Percentiles rank a stretch among this genome's conserved stretches.
Evolutionary conservation across 2,797 vertebrate genomes (phyloP).

Genomic region (Huso huso): DNA sequence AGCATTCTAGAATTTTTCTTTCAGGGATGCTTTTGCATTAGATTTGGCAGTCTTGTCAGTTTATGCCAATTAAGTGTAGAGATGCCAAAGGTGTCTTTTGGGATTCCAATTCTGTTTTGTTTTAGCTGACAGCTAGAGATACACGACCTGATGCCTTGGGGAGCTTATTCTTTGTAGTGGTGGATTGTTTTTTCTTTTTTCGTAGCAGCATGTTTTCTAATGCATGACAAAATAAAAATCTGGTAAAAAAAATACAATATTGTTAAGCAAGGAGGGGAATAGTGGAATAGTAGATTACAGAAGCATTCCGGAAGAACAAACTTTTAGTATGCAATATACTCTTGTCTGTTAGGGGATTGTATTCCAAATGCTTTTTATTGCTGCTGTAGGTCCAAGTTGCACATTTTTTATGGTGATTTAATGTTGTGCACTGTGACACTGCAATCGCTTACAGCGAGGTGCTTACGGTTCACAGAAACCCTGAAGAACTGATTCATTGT

Average conservation of each 20-base stretch:
- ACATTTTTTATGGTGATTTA: constrained; percentile 1
- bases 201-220: neutral
- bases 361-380: neutral
- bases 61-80: constrained; percentile 32
- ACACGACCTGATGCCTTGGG: neutral
- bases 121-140: constrained; percentile 30
- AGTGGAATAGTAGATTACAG: too few relatives aligned
- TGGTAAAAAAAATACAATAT: too few relatives aligned
- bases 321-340: too few relatives aligned
- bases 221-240: neutral
- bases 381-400: neutral
- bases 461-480: neutral
- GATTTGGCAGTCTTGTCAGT: constrained; percentile 23
- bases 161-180: constrained; percentile 11
- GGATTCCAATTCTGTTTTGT: constrained; percentile 23
- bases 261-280: too few relatives aligned
- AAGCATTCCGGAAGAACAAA: too few relatives aligned
- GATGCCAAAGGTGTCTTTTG: constrained; percentile 27
- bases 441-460: neutral
- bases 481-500: constrained; percentile 9
- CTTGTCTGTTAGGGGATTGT: too few relatives aligned
- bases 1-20: constrained; percentile 10
- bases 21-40: constrained; percentile 4
- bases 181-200: constrained; percentile 1
- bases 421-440: neutral